Conservation (phyloP, 2,113 vertebrate genomes). For the Caloenas nicobarica region DNA sequence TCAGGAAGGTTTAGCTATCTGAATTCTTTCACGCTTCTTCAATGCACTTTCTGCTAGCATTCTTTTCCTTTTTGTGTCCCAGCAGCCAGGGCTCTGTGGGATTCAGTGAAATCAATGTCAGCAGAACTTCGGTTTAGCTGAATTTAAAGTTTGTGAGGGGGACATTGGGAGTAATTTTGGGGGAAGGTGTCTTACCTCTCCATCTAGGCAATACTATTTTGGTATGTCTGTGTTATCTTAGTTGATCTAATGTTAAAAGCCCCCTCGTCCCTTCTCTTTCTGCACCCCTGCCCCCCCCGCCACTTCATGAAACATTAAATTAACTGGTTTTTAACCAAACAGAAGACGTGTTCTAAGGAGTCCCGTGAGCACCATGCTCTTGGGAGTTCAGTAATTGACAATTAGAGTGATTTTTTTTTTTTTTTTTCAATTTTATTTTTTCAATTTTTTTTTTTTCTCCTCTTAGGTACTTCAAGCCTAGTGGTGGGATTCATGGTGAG, state of each 20-base stretch:
- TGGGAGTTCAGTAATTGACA: neutral
- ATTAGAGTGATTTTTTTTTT: neutral
- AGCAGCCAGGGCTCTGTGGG: neutral
- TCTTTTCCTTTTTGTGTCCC: neutral
- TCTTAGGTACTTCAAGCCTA: neutral
- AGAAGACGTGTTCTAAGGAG: neutral
- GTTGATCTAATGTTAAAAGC: neutral
- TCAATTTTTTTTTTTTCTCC: neutral
- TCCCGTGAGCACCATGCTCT: neutral
- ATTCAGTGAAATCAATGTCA: neutral
- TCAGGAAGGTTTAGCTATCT: neutral
- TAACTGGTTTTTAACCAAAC: neutral
- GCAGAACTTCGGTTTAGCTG: neutral
- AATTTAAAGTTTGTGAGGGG: neutral
- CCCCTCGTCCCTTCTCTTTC: fast-evolving
- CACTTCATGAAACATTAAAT: neutral
- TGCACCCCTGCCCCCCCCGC: no score
- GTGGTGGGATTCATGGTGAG: neutral
- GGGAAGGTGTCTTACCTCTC: neutral
- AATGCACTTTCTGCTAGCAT: neutral
- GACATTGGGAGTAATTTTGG: neutral
- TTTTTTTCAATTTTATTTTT: no score
- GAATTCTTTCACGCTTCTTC: neutral
- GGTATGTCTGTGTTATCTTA: neutral
- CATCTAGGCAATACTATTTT: neutral